Base-by-base conservation (phyloP, 2,113 vertebrate genomes). In the Ancistrus triradiatus region DNA sequence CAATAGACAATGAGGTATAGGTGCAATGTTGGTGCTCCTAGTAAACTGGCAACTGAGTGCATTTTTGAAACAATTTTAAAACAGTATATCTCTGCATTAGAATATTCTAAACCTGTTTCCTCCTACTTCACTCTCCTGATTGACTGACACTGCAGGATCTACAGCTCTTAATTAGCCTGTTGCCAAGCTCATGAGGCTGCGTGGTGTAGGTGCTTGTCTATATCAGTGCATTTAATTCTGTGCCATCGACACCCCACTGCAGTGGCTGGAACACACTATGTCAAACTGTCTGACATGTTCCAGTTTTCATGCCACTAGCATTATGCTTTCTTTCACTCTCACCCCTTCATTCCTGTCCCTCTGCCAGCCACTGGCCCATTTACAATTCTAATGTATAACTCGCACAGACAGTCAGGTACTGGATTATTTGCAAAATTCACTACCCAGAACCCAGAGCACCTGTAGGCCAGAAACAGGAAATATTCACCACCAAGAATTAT, bases 311-410 rank as follows among this genome's bases (percentile, higher is more conserved):
- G 43, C 42, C 38, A 31, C 43, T 49, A 28, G 53, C 31, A 49
- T 38, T 38, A 47, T 49, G 50, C 28, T 37, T 55, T 55, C 19
- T n/a, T 44, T 55, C 25, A 35, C 5, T 37, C 10, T 31, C 43
- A 13, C 44, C 58, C 53, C 14, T 10, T 51, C 42, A 44, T 42
- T 4, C 7, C 55, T 10, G 51, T 46, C 43, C 46, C 15, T 50
- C 44, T 35, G 18, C 15, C 10, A 35, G 48, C 8, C 15, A 57
- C 52, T 28, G 19, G 58, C 37, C 10, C 52, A 74, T 74, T 74
- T 67, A 60, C 73, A 74, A 67, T 74, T 74, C 68, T 70, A 68
- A 70, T 74, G 17, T 40, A 31, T 19, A 43, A 24, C 49, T 56
- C 49, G 11, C 14, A 15, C 31, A 27, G 59, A 64, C 55, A 51